Percentiles rank a stretch among this genome's conserved stretches.
These are phyloP conservation scores for Poecilia wingei DNA, from an alignment of 2,797 vertebrate genomes.

Conservation along the genomic window DNA sequence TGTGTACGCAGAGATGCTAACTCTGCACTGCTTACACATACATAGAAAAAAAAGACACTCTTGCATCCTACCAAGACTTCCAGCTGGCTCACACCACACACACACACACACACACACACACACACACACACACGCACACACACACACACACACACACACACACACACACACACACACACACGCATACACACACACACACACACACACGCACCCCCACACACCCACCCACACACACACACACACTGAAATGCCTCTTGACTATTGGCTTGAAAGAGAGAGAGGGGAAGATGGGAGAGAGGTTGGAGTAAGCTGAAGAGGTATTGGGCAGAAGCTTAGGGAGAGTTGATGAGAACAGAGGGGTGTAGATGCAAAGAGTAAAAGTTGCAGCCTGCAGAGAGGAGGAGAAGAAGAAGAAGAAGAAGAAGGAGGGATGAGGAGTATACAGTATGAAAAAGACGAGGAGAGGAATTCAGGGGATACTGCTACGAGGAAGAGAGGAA, in stretches of 20 bases:
- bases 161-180: conserved; percentile 32
- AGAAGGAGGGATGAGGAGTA: conserved; percentile 66
- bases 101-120: conserved; percentile 31
- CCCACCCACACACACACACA: conserved; percentile 17
- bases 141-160: conserved; percentile 27
- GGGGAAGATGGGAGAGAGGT: conserved; percentile 34
- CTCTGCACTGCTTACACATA: conserved; percentile 37
- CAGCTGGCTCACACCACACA: conserved; percentile 60
- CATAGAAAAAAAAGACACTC: conserved; percentile 22
- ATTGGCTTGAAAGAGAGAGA: conserved; percentile 53
- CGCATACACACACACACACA: conserved; percentile 32
- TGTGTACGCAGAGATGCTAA: conserved; percentile 42
- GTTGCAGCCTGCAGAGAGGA: conserved; percentile 57
- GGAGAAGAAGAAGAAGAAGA: conserved; percentile 32
- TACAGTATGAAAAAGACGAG: conserved; percentile 59
- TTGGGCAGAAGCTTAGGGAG: conserved; percentile 61
- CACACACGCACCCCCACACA: conserved; percentile 26
- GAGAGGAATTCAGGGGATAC: conserved; percentile 54
- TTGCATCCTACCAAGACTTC: conserved; percentile 59
- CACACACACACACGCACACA: conserved; percentile 24
- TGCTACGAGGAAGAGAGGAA: conserved; percentile 50
- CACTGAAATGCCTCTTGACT: conserved; percentile 47
- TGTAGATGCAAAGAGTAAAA: conserved; percentile 55
- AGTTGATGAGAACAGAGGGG: conserved; percentile 47
- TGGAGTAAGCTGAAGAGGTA: conserved; percentile 49